These are phyloP conservation scores for Heterodera filipjevi DNA, from an alignment of 2,888 invertebrate genomes.

Conservation along the genomic window DNA sequence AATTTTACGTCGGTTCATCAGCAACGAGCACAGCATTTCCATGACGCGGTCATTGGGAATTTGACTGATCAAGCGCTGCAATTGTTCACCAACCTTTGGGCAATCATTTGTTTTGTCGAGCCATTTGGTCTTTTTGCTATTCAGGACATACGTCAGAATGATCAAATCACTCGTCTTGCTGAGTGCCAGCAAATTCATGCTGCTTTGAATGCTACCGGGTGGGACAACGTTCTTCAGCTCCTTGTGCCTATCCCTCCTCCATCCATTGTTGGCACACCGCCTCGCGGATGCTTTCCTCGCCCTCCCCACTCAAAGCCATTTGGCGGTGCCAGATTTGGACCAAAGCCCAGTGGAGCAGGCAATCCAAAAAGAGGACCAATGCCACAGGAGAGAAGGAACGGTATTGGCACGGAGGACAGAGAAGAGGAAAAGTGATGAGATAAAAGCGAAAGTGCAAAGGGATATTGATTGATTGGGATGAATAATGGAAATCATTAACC, in stretches of 20 bases:
- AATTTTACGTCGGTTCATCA: slow-evolving; percentile 8
- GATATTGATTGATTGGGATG: background rate
- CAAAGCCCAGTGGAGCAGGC: background rate
- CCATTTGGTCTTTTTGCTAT: background rate
- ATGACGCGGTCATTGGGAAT: slow-evolving; percentile 7
- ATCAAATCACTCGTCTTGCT: slow-evolving; percentile 17
- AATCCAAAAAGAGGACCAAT: background rate
- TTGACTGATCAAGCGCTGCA: background rate
- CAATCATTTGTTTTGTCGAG: background rate
- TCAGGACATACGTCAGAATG: slow-evolving; percentile 21
- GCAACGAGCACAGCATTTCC: slow-evolving; percentile 17
- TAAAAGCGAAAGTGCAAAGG: background rate
- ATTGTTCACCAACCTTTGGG: slow-evolving; percentile 26
- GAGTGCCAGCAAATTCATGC: slow-evolving; percentile 17
- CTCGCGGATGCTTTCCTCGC: slow-evolving; percentile 17
- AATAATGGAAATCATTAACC: too few relatives aligned
- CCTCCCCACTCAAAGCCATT: slow-evolving; percentile 2
- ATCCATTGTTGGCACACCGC: slow-evolving; percentile 5
- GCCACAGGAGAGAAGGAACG: background rate
- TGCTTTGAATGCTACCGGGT: background rate
- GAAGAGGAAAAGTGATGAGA: slow-evolving; percentile 13
- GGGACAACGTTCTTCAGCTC: background rate
- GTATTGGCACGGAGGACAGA: background rate
- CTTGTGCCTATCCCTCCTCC: slow-evolving; percentile 17
- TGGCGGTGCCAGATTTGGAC: background rate